Conservation (phyloP, 2,113 vertebrate genomes). For the Periophthalmus modestus region DNA sequence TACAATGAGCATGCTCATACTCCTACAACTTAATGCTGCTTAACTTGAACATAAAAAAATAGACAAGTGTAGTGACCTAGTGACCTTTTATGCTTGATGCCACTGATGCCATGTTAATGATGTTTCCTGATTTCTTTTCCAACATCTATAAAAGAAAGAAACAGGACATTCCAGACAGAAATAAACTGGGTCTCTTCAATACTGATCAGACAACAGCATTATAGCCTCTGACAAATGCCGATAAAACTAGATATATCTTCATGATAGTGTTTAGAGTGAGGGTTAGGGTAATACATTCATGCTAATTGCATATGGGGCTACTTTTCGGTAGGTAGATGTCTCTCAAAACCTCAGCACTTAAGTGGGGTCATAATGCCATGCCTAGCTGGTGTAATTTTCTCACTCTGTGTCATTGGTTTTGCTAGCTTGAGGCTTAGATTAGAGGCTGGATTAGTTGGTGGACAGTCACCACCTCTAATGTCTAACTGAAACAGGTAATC, state of each 20-base stretch:
- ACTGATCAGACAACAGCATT: not conserved
- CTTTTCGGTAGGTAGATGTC: not conserved
- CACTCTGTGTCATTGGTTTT: conserved; percentile 26
- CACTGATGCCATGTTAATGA: conserved; percentile 96
- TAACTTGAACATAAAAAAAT: conserved; percentile 23
- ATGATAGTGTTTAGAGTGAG: not conserved
- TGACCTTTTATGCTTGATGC: conserved; percentile 95
- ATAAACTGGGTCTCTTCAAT: not conserved
- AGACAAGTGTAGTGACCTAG: not conserved
- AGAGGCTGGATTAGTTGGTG: conserved; percentile 65
- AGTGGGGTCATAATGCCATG: not conserved
- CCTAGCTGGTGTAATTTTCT: not conserved
- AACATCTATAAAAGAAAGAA: conserved; percentile 84
- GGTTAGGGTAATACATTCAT: not conserved
- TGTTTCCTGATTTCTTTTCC: conserved; percentile 88
- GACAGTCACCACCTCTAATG: conserved; percentile 50
- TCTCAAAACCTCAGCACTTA: not conserved
- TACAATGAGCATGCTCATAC: conserved; percentile 46
- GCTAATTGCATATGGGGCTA: not conserved
- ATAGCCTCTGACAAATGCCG: not conserved
- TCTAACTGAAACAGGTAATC: conserved; percentile 64
- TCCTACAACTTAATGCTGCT: conserved; percentile 22
- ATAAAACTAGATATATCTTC: not conserved
- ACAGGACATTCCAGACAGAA: not conserved
- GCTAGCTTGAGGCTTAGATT: conserved; percentile 49